phyloP scores from a whole-genome alignment of 2,113 vertebrate species.

The Callospermophilus lateralis region DNA sequence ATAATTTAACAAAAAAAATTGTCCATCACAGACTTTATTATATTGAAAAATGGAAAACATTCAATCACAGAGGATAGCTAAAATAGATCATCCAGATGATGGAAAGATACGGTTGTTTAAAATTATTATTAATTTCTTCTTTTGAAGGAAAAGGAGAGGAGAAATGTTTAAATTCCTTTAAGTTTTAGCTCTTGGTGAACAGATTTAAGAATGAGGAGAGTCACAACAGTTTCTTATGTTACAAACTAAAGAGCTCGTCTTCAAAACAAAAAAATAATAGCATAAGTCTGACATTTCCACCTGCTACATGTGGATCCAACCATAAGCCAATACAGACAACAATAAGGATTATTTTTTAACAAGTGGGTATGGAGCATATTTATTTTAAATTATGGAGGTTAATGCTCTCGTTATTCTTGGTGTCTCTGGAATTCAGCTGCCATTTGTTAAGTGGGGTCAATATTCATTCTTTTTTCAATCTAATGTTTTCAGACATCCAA shows the following conservation, averaged over 20 bases:
- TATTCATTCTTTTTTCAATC: too few relatives aligned
- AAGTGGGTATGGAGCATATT: background rate
- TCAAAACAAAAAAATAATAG: background rate
- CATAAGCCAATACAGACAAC: background rate
- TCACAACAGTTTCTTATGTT: background rate
- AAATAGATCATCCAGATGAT: background rate
- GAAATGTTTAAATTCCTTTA: conserved; percentile 41
- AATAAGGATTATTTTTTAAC: background rate
- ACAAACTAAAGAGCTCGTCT: background rate
- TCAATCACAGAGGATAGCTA: background rate
- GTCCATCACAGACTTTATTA: background rate
- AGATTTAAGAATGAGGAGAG: background rate
- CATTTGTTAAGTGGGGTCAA: background rate
- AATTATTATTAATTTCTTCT: background rate
- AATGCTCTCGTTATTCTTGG: background rate
- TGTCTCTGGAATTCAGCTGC: conserved; percentile 35
- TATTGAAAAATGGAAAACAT: conserved; percentile 32
- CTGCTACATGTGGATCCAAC: background rate
- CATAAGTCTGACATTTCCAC: background rate
- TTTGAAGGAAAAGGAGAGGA: background rate
- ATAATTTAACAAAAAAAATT: background rate
- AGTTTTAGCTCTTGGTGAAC: background rate
- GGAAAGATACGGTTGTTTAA: background rate
- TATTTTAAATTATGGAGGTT: background rate
- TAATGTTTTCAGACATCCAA: background rate